These are phyloP conservation scores for Toxotes chatareus DNA, from an alignment of 2,113 vertebrate species.

Conservation along the genomic window DNA sequence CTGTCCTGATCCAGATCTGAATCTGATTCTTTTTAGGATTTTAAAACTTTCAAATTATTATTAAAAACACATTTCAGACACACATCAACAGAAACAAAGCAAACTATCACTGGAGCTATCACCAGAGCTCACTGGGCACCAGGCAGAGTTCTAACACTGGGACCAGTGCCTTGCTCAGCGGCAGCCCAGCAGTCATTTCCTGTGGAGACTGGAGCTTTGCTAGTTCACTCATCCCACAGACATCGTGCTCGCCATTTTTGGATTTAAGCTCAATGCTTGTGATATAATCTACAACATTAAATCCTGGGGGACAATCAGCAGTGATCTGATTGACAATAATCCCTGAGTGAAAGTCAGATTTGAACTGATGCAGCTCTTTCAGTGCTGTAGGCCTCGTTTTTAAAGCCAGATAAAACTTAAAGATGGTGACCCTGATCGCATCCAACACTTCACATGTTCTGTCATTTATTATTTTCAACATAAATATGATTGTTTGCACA, in stretches of 20 bases:
- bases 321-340: slow-evolving; percentile 49
- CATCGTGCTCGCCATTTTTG: background rate
- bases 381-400: background rate
- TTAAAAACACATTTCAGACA: too few relatives aligned
- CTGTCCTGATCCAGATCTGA: background rate
- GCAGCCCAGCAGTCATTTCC: background rate
- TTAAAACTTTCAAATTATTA: too few relatives aligned
- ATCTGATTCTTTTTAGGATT: too few relatives aligned
- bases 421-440: background rate
- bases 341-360: slow-evolving; percentile 29
- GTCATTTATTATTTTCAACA: too few relatives aligned
- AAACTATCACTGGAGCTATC: too few relatives aligned
- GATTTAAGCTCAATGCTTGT: slow-evolving; percentile 1
- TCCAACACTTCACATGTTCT: too few relatives aligned
- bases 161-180: background rate
- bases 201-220: too few relatives aligned
- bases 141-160: background rate
- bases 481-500: too few relatives aligned
- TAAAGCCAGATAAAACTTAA: slow-evolving; percentile 14
- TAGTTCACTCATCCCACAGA: background rate
- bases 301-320: slow-evolving; percentile 12
- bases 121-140: too few relatives aligned
- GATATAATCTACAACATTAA: slow-evolving; percentile 21
- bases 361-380: background rate
- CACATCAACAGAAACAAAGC: too few relatives aligned